phyloP scores from a whole-genome alignment of 2,797 vertebrate genomes.

The Neomorphus geoffroyi region DNA sequence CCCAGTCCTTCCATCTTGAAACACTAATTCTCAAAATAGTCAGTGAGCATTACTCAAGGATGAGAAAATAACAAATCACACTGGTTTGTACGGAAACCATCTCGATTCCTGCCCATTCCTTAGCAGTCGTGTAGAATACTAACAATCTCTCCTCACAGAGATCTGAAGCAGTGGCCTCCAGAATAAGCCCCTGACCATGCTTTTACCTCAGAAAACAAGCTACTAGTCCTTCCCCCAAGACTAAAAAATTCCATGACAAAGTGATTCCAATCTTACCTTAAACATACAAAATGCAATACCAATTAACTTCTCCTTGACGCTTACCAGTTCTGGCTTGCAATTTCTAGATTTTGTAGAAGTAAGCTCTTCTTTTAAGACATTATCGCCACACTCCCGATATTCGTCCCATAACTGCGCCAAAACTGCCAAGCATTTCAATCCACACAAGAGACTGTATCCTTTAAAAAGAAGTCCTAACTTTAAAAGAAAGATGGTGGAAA shows the following conservation, averaged over 20 bases:
- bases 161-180: fast-evolving
- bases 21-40: neutral
- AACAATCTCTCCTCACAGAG: neutral
- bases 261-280: neutral
- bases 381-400: neutral
- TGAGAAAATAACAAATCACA: neutral
- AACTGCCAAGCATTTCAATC: neutral
- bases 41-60: neutral
- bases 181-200: neutral
- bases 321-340: neutral
- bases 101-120: neutral
- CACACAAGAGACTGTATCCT: neutral
- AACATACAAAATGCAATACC: neutral
- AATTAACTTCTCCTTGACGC: neutral
- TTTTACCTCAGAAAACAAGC: neutral
- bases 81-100: neutral
- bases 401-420: neutral
- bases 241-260: neutral
- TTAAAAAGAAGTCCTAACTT: neutral
- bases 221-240: neutral
- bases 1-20: neutral
- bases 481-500: neutral
- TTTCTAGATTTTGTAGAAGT: neutral
- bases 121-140: neutral
- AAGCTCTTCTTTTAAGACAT: neutral